Evolutionary conservation across 2,888 invertebrate genomes (phyloP), one percentile per base, ranked within the genome.

Genomic region (Alitta virens): DNA sequence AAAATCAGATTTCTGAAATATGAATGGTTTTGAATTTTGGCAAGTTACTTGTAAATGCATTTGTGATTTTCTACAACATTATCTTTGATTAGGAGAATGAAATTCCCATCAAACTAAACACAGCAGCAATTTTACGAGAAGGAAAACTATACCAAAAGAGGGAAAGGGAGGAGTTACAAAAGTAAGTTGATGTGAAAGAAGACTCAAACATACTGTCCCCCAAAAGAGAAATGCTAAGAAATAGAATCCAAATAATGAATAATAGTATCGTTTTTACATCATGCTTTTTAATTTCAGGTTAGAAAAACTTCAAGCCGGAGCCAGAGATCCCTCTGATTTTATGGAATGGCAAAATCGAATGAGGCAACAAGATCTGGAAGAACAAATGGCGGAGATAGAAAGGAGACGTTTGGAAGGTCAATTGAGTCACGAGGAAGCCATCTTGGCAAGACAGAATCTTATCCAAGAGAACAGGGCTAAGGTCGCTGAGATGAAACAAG

Each of bases 371-470:
- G 81, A 82, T 63, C 60, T 76, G 40, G 76, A 78, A 33, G 67
- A 68, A 5, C 64, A 79, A 65, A 69, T 78, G 26, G 74, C 76
- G 9, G 78, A 76, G n/a, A 72, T 78, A 24, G 81, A 82, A 68
- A 69, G 75, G 42, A 68, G 77, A n/a, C 66, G 78, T 7, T 72
- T 82, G 27, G 74, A 72, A 62, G 81, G 81, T 5, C 80, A 81
- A 68, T 72, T 82, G 49, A 80, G 79, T 62, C 77, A 80, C 64
- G 82, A 82, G 65, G 82, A 82, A 60, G 81, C 82, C 40, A 80
- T 82, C 43, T 65, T 81, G 49, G 81, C 82, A 5, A 66, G 76
- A 59, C 75, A 78, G 63, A 75, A 77, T 49, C 69, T 80, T 5
- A 72, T 74, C 18, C 66, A 72, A 50, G 76, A 77, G 26, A 82